Conservation (phyloP, 2,888 invertebrate species). For the Pristionchus exspectatus region DNA sequence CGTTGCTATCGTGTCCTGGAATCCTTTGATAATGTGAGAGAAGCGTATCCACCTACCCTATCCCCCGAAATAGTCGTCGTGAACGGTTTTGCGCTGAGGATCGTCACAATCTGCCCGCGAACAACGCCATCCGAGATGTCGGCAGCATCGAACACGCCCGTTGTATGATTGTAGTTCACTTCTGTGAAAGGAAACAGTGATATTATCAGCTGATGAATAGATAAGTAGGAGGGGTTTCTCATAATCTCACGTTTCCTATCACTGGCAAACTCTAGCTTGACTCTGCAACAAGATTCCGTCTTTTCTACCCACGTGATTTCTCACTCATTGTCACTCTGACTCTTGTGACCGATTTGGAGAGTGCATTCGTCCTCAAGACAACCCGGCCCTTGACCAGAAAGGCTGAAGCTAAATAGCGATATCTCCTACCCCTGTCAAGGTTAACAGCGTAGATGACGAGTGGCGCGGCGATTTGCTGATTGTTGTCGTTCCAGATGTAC, state of each 20-base stretch:
- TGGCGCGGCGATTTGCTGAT: background rate
- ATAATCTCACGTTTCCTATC: too few species aligned
- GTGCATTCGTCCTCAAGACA: too few species aligned
- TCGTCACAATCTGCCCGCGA: background rate
- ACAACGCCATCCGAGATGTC: background rate
- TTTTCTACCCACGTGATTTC: too few species aligned
- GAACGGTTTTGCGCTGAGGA: slow-evolving; percentile 1
- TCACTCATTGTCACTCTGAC: too few species aligned
- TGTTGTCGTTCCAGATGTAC: background rate
- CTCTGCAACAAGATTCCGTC: too few species aligned
- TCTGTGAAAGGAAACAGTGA: background rate
- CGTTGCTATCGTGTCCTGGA: background rate
- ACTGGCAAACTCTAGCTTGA: too few species aligned
- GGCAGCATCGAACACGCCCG: background rate
- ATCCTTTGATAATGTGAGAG: background rate
- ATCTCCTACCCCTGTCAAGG: background rate
- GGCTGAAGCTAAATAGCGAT: too few species aligned
- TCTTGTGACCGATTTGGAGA: too few species aligned
- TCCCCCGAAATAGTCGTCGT: background rate
- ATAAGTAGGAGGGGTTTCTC: too few species aligned
- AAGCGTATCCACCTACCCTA: background rate
- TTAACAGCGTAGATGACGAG: slow-evolving; percentile 38
- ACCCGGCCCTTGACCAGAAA: too few species aligned
- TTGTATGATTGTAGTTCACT: background rate
- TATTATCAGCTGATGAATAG: too few species aligned